Conservation (phyloP, 2,888 invertebrate genomes). For the Diogma glabrata region DNA sequence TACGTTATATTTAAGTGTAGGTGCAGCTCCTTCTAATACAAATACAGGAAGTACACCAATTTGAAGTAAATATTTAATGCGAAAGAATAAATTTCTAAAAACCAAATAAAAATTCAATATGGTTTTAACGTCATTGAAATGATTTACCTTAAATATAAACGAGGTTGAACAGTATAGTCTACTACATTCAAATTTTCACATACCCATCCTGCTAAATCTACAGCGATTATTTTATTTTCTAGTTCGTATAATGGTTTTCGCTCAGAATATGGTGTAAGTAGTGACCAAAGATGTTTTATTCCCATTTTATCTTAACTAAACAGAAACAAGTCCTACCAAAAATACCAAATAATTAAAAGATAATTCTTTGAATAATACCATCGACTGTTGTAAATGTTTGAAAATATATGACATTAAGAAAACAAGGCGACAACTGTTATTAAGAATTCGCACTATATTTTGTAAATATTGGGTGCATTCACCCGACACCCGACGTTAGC, state of each 20-base stretch:
- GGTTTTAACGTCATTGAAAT: slow-evolving; percentile 8
- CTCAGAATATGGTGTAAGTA: slow-evolving; percentile 65
- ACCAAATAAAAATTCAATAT: slow-evolving; percentile 11
- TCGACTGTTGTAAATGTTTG: too few relatives aligned
- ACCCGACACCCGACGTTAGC: too few relatives aligned
- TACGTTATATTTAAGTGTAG: slow-evolving; percentile 64
- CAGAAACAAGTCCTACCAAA: too few relatives aligned
- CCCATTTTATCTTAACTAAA: too few relatives aligned
- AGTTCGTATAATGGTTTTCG: slow-evolving; percentile 66
- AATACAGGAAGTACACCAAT: slow-evolving; percentile 73
- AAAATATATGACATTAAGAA: too few relatives aligned
- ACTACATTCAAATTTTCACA: slow-evolving; percentile 73
- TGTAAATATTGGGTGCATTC: too few relatives aligned
- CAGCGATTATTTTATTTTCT: slow-evolving; percentile 68
- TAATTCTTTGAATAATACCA: too few relatives aligned
- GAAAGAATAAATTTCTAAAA: slow-evolving; percentile 80
- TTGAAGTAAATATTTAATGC: slow-evolving; percentile 64
- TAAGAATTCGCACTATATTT: too few relatives aligned
- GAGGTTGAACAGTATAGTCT: slow-evolving; percentile 59
- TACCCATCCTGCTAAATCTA: slow-evolving; percentile 87
- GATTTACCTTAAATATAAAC: slow-evolving; percentile 68
- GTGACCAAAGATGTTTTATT: slow-evolving; percentile 75
- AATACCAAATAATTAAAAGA: too few relatives aligned
- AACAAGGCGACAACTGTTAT: too few relatives aligned
- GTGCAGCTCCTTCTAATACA: slow-evolving; percentile 79